Conservation (phyloP, 2,113 vertebrate species). For the Narcine bancroftii region DNA sequence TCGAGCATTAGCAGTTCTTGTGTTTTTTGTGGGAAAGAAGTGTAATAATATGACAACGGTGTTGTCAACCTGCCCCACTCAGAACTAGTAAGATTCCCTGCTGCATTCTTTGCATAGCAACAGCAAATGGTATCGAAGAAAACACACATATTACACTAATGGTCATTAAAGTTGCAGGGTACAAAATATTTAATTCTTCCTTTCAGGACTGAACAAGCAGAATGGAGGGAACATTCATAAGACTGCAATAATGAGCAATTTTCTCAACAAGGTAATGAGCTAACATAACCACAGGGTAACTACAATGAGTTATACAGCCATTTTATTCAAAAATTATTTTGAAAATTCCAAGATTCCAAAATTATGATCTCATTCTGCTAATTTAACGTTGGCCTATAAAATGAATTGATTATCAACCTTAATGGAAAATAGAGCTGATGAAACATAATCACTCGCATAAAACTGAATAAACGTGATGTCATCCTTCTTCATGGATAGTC, state of each 20-base stretch:
- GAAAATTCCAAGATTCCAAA: constrained; percentile 1
- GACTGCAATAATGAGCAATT: background rate
- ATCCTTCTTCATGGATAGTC: background rate
- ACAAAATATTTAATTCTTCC: background rate
- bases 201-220: background rate
- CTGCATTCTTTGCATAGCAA: background rate
- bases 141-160: background rate
- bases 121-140: background rate
- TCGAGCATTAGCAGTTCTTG: too few species aligned
- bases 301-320: background rate
- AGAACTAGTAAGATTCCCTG: background rate
- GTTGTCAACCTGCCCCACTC: background rate
- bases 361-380: background rate
- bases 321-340: background rate
- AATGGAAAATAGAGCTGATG: background rate
- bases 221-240: background rate
- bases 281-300: background rate
- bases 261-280: constrained; percentile 12
- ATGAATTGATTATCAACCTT: background rate
- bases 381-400: background rate
- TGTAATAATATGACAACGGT: background rate
- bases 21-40: background rate
- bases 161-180: background rate
- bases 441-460: background rate
- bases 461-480: background rate